Conservation (phyloP, 2,797 vertebrate species). For the Masticophis lateralis region DNA sequence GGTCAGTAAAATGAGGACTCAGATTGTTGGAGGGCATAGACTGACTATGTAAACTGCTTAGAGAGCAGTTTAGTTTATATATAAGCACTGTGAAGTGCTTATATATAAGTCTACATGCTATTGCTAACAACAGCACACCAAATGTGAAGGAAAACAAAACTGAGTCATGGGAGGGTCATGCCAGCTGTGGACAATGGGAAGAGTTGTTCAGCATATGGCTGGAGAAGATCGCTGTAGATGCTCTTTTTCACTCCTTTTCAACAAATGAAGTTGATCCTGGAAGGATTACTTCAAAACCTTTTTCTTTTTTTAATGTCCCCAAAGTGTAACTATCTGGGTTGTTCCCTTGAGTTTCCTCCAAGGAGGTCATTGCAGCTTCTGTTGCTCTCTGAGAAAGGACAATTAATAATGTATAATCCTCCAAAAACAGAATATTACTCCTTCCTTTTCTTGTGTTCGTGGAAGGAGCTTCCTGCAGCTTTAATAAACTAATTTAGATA, state of each 20-base stretch:
- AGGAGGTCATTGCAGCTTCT: not conserved
- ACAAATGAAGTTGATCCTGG: not conserved
- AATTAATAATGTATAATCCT: slow-evolving; percentile 36
- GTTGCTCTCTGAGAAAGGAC: not conserved
- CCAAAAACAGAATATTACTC: slow-evolving; percentile 17
- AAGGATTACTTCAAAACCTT: not conserved
- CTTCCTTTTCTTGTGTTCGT: slow-evolving; percentile 4
- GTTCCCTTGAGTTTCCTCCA: not conserved
- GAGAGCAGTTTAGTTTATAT: too few relatives aligned
- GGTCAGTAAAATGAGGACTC: too few relatives aligned
- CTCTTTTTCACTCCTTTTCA: not conserved
- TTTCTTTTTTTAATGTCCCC: not conserved
- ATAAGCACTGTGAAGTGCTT: too few relatives aligned
- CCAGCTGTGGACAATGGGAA: not conserved
- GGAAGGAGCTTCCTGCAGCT: slow-evolving; percentile 17
- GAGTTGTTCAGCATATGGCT: not conserved
- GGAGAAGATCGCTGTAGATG: not conserved
- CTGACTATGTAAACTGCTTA: too few relatives aligned
- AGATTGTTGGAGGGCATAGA: too few relatives aligned
- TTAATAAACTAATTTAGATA: slow-evolving; percentile 41
- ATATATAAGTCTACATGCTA: too few relatives aligned
- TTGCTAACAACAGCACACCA: not conserved
- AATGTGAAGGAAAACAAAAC: not conserved
- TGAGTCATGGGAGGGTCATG: not conserved
- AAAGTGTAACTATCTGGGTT: not conserved